phyloP scores from a whole-genome alignment of 2,113 vertebrate species.

The Zapornia atra region DNA sequence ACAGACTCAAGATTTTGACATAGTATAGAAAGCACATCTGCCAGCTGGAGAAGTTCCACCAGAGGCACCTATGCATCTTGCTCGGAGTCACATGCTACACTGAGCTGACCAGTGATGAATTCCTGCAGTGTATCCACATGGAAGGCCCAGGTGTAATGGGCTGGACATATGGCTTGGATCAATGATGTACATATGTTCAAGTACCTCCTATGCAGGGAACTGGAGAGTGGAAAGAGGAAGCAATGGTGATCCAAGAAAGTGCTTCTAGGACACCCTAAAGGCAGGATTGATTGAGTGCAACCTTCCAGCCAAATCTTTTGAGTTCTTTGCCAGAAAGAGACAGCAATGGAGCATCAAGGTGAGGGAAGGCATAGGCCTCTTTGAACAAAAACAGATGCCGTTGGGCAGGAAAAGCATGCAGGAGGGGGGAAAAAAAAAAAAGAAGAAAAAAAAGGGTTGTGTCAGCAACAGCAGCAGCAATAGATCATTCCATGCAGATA shows the following conservation, averaged over 20 bases:
- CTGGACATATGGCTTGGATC: conserved; percentile 66
- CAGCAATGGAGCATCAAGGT: conserved; percentile 58
- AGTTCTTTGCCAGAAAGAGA: conserved; percentile 58
- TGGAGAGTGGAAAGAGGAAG: conserved; percentile 61
- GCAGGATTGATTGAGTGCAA: conserved; percentile 68
- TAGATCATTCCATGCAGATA: conserved; percentile 23
- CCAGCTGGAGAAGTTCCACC: conserved; percentile 63
- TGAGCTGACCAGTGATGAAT: conserved; percentile 58
- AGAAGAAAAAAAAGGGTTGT: not conserved
- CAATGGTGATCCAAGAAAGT: conserved; percentile 50
- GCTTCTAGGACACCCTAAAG: conserved; percentile 60
- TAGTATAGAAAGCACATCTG: conserved; percentile 2
- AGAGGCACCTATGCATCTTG: conserved; percentile 37
- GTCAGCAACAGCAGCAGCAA: conserved; percentile 37
- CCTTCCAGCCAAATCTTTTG: conserved; percentile 64
- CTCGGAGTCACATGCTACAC: conserved; percentile 41
- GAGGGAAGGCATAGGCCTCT: conserved; percentile 38
- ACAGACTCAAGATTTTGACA: conserved; percentile 1
- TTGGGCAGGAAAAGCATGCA: conserved; percentile 15
- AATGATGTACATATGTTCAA: conserved; percentile 55
- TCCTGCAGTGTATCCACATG: conserved; percentile 33
- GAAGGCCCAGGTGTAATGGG: conserved; percentile 57
- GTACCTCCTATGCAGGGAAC: conserved; percentile 41
- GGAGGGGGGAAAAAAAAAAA: fast-evolving
- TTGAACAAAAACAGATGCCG: conserved; percentile 58